These are phyloP conservation scores for Campylorhamphus procurvoides DNA, from an alignment of 2,113 vertebrate genomes.

Conservation along the genomic window DNA sequence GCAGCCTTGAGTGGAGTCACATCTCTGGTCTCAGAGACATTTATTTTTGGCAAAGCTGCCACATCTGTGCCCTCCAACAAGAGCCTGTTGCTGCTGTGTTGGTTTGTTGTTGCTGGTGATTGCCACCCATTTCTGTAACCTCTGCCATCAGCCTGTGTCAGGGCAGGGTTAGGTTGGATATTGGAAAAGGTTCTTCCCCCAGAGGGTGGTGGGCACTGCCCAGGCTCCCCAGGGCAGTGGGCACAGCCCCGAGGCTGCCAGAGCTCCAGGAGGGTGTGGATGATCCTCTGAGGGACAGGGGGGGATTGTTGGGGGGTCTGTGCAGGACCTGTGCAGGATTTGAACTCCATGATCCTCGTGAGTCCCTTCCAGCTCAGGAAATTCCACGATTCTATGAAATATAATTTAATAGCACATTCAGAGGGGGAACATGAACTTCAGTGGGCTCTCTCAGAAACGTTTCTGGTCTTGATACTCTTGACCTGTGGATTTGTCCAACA, in stretches of 20 bases:
- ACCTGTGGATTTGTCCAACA: not conserved
- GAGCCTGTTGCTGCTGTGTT: not conserved
- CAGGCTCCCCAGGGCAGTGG: not conserved
- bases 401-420: not conserved
- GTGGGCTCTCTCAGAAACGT: not conserved
- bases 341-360: accelerated
- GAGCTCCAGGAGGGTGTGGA: not conserved
- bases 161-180: accelerated
- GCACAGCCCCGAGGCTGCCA: accelerated
- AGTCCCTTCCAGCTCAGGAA: not conserved
- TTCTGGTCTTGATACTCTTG: not conserved
- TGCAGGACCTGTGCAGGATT: not conserved
- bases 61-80: not conserved
- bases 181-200: not conserved
- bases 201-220: not conserved
- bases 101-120: not conserved
- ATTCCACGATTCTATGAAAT: not conserved
- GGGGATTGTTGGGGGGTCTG: not conserved
- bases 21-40: not conserved
- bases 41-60: not conserved
- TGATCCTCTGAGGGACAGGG: accelerated
- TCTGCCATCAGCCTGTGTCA: not conserved
- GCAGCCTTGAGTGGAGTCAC: not conserved
- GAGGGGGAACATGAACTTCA: not conserved
- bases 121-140: not conserved